These are phyloP conservation scores for Scaptomyza graminum DNA, from an alignment of 1,140 invertebrate genomes.

Conservation along the genomic window DNA sequence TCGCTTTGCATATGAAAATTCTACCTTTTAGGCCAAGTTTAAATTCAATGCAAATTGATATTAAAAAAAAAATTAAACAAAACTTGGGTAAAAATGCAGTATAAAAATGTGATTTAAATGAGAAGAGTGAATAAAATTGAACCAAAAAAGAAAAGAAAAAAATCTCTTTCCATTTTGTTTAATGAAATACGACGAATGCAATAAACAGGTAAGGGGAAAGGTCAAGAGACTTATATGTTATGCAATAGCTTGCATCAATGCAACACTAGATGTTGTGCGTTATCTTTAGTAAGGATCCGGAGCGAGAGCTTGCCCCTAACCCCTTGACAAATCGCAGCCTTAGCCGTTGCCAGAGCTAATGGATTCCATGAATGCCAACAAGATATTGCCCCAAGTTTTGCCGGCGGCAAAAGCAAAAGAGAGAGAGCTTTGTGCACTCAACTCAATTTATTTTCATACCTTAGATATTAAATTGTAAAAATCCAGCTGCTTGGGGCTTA, in stretches of 20 bases:
- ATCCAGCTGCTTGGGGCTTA: conserved; percentile 21
- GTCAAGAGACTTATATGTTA: background rate
- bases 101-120: too few relatives aligned
- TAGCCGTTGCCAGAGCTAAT: background rate
- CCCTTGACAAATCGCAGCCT: conserved; percentile 1
- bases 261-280: background rate
- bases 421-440: conserved; percentile 2
- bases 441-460: conserved; percentile 5
- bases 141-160: too few relatives aligned
- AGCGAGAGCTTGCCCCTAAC: too few relatives aligned
- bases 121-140: too few relatives aligned
- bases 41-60: too few relatives aligned
- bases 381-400: background rate
- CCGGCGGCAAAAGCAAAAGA: background rate
- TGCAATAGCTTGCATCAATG: background rate
- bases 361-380: conserved; percentile 23
- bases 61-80: too few relatives aligned
- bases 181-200: background rate
- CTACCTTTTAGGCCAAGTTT: too few relatives aligned
- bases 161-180: background rate
- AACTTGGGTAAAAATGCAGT: too few relatives aligned
- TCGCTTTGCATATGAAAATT: too few relatives aligned
- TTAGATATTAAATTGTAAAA: conserved; percentile 12
- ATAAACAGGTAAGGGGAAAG: background rate
- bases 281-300: background rate